These are phyloP conservation scores for Mimumesa dahlbomi DNA, from an alignment of 2,888 invertebrate genomes.

Conservation along the genomic window DNA sequence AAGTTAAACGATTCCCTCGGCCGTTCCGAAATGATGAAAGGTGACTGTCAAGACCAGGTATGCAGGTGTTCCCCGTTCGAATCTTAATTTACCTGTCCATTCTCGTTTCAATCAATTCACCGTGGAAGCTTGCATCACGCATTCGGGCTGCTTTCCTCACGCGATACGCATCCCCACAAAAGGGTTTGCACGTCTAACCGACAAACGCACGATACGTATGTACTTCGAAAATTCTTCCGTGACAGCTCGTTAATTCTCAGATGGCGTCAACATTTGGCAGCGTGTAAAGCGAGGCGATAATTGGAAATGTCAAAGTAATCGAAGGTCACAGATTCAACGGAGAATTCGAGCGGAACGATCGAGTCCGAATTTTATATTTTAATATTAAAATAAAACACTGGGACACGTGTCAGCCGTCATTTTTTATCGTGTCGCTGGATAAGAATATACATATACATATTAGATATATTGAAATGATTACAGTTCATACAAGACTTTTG, in stretches of 20 bases:
- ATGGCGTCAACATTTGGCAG: conserved; percentile 36
- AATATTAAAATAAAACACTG: too few relatives aligned
- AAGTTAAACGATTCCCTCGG: conserved; percentile 19
- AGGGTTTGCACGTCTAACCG: conserved; percentile 24
- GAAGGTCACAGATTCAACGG: conserved; percentile 36
- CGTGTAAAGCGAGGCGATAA: conserved; percentile 38
- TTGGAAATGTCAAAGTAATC: conserved; percentile 61
- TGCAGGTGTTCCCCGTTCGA: conserved; percentile 42
- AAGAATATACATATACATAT: too few relatives aligned
- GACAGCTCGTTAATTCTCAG: conserved; percentile 62
- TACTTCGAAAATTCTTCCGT: conserved; percentile 54
- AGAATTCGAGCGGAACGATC: conserved; percentile 19
- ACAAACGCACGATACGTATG: conserved; percentile 10
- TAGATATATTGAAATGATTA: too few relatives aligned
- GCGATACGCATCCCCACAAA: conserved; percentile 34
- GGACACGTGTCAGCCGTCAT: too few relatives aligned
- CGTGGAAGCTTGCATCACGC: conserved; percentile 35
- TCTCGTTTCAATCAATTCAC: conserved; percentile 56
- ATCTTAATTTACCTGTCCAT: conserved; percentile 63
- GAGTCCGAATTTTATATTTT: too few relatives aligned
- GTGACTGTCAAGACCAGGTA: conserved; percentile 42
- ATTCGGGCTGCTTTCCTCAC: conserved; percentile 31
- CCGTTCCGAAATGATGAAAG: conserved; percentile 30
- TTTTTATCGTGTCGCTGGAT: too few relatives aligned
- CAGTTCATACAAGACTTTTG: too few relatives aligned